Evolutionary conservation across 64 coral and sea anemone species (phyloP).

Genomic region (Cladopsammia gracilis): DNA sequence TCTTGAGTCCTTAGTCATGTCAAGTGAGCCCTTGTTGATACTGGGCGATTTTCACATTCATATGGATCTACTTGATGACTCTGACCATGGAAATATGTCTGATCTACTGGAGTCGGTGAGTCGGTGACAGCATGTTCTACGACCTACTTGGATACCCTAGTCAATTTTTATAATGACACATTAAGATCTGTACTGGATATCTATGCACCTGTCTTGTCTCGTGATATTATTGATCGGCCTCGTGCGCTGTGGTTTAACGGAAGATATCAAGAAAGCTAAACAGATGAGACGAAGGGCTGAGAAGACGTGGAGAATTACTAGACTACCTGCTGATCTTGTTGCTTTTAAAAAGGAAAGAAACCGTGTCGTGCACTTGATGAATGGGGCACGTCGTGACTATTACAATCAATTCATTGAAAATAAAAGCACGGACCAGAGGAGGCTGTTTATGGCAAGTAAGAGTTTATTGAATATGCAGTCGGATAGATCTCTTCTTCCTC

Average conservation of each 20-base stretch:
- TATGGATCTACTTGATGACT: too few relatives aligned
- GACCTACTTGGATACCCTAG: too few relatives aligned
- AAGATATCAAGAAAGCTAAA: slow-evolving; percentile 1
- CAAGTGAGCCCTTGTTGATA: too few relatives aligned
- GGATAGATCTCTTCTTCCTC: background rate
- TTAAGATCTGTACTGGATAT: background rate
- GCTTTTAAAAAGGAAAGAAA: too few relatives aligned
- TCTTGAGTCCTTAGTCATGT: too few relatives aligned
- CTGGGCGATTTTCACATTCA: too few relatives aligned
- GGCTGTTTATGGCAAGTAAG: background rate
- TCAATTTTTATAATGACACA: too few relatives aligned
- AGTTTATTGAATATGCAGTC: background rate
- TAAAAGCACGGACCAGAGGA: background rate
- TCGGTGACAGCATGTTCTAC: too few relatives aligned
- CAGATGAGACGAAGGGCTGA: background rate
- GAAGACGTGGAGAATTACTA: background rate
- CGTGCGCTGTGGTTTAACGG: background rate
- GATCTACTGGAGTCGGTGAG: too few relatives aligned
- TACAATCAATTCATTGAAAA: background rate
- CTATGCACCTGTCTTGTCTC: background rate
- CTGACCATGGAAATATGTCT: too few relatives aligned
- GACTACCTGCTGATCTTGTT: background rate
- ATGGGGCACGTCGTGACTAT: background rate
- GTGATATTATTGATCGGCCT: background rate
- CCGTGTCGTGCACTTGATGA: background rate